A percentile compares a stretch with the other conserved stretches of the same genome.
phyloP scores from a whole-genome alignment of 2,888 invertebrate genomes.

The Kryphioiulus occultus region DNA sequence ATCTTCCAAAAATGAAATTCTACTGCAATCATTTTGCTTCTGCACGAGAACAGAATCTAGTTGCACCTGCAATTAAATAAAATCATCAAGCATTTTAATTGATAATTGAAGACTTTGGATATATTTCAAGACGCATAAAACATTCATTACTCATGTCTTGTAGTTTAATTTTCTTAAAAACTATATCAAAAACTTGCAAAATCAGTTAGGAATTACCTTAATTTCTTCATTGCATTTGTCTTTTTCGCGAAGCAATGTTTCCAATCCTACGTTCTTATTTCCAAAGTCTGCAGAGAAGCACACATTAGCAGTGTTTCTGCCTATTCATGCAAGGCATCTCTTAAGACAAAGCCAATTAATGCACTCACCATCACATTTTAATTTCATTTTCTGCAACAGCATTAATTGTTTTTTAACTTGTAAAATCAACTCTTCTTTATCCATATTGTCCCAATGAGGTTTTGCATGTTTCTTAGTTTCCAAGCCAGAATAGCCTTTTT shows the following conservation, averaged over 20 bases:
- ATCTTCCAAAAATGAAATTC: not conserved
- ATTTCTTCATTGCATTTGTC: conserved; percentile 55
- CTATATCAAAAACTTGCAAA: not conserved
- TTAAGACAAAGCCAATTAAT: not conserved
- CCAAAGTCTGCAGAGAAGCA: conserved; percentile 50
- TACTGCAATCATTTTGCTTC: not conserved
- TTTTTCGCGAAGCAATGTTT: conserved; percentile 55
- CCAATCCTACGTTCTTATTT: conserved; percentile 57
- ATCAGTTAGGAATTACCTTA: conserved; percentile 51
- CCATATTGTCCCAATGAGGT: conserved; percentile 6
- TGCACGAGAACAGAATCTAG: not conserved
- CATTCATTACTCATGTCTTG: no score
- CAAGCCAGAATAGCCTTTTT: not conserved
- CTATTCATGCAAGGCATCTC: no score
- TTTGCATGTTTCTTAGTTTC: not conserved
- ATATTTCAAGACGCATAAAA: not conserved
- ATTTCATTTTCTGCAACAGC: conserved; percentile 60
- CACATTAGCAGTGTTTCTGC: not conserved
- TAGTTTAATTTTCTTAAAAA: no score
- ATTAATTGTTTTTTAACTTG: conserved; percentile 63
- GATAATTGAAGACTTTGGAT: no score
- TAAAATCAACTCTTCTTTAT: conserved; percentile 61
- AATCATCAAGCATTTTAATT: not conserved
- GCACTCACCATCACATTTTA: conserved; percentile 61
- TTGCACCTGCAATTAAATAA: not conserved